A percentile compares a stretch with the other conserved stretches of the same genome.
phyloP scores from a whole-genome alignment of 2,797 vertebrate genomes.

The Dendrocincla tyrannina region DNA sequence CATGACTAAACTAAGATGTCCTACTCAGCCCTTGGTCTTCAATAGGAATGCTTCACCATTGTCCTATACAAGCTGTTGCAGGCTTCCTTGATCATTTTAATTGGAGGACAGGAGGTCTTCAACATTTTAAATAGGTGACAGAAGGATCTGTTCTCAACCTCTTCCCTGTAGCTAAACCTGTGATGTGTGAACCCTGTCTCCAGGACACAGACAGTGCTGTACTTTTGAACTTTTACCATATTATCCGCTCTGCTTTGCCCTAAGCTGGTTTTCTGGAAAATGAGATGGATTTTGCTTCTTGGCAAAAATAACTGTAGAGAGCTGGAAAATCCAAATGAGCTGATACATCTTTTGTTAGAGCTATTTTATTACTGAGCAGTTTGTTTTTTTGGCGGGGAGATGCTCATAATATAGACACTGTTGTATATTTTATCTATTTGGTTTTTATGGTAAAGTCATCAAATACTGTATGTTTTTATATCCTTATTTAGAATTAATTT shows the following conservation, averaged over 20 bases:
- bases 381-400: background rate
- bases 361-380: background rate
- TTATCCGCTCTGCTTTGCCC: slow-evolving; percentile 5
- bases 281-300: slow-evolving; percentile 44
- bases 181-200: slow-evolving; percentile 17
- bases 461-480: slow-evolving; percentile 33
- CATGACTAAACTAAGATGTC: background rate
- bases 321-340: slow-evolving; percentile 25
- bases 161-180: slow-evolving; percentile 52
- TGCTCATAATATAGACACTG: background rate
- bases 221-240: slow-evolving; percentile 23
- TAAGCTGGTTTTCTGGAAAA: slow-evolving; percentile 53
- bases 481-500: slow-evolving; percentile 23
- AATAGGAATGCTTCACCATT: background rate
- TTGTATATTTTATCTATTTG: slow-evolving; percentile 10
- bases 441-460: slow-evolving; percentile 12
- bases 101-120: slow-evolving; percentile 61
- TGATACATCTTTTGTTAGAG: slow-evolving; percentile 29
- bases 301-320: slow-evolving; percentile 13
- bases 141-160: slow-evolving; percentile 41
- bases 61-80: background rate
- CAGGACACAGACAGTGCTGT: background rate
- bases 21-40: slow-evolving; percentile 9
- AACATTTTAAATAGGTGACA: slow-evolving; percentile 62
- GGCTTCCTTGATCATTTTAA: slow-evolving; percentile 65